Percentiles rank a stretch among this genome's conserved stretches.
Conservation (phyloP, 2,797 vertebrate genomes). For the Helarctos malayanus region DNA sequence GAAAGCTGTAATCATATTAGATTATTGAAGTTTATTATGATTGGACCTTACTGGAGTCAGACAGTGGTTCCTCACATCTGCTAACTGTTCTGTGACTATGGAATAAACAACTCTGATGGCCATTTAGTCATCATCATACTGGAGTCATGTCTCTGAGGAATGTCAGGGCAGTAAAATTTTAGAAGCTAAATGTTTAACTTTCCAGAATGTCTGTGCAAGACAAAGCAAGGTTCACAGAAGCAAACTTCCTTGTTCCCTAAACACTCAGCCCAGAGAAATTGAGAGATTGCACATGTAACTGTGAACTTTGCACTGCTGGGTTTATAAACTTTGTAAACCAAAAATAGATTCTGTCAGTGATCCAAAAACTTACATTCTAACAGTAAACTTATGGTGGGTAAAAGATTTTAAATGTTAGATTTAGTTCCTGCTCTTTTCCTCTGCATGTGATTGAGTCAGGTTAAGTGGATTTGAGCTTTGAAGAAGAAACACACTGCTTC, state of each 20-base stretch:
- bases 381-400: conserved; percentile 7
- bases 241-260: conserved; percentile 74
- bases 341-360: conserved; percentile 66
- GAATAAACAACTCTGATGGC: conserved; percentile 84
- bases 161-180: conserved; percentile 83
- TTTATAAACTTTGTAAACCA: conserved; percentile 59
- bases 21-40: conserved; percentile 53
- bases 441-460: not conserved
- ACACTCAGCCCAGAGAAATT: conserved; percentile 65
- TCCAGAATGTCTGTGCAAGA: conserved; percentile 76
- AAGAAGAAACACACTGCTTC: conserved; percentile 57
- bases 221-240: conserved; percentile 76
- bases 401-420: conserved; percentile 34
- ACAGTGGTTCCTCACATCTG: conserved; percentile 82
- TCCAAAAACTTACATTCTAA: conserved; percentile 60
- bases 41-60: conserved; percentile 67
- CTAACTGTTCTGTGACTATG: conserved; percentile 79
- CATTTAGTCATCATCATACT: conserved; percentile 80
- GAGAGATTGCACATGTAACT: conserved; percentile 49
- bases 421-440: not conserved
- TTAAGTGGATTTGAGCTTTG: not conserved
- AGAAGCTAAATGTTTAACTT: conserved; percentile 85
- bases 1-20: conserved; percentile 59
- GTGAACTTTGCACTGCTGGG: conserved; percentile 43
- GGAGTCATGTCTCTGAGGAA: conserved; percentile 70